Percentiles rank a stretch among this genome's conserved stretches.
Conservation (phyloP, 2,797 vertebrate species). For the Hippoglossus hippoglossus region DNA sequence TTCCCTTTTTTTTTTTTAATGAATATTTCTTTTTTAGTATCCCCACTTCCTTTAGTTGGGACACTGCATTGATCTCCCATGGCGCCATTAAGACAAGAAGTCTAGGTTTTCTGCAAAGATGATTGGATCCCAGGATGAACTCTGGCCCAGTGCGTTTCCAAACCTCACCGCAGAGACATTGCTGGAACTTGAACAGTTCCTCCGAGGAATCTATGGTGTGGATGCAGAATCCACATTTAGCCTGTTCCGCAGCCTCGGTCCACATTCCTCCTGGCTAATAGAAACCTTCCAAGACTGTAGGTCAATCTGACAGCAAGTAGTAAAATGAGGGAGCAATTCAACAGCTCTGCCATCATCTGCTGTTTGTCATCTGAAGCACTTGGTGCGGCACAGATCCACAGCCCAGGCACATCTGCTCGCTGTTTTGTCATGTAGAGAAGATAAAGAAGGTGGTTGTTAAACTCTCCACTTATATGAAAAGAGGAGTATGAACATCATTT, state of each 20-base stretch:
- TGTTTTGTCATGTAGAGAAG: constrained; percentile 5
- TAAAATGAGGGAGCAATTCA: constrained; percentile 20
- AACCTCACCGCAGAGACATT: constrained; percentile 60
- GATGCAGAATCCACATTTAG: constrained; percentile 73
- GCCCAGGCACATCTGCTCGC: constrained; percentile 9
- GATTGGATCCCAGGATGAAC: constrained; percentile 25
- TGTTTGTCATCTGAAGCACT: constrained; percentile 20
- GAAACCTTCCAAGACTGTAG: constrained; percentile 42
- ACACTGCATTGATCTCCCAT: neutral
- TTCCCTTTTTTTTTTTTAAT: neutral
- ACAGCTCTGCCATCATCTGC: constrained; percentile 31
- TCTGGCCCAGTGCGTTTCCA: constrained; percentile 37
- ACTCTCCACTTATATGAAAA: constrained; percentile 7
- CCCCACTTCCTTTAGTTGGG: neutral
- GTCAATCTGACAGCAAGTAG: constrained; percentile 42
- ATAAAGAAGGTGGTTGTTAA: constrained; percentile 17
- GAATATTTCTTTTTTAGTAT: neutral
- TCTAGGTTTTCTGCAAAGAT: constrained; percentile 17
- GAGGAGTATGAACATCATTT: neutral
- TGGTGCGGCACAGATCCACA: neutral
- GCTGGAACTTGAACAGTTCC: constrained; percentile 67
- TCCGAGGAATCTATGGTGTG: constrained; percentile 68
- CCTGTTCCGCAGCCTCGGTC: constrained; percentile 45
- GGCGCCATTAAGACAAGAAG: constrained; percentile 19
- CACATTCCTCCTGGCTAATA: constrained; percentile 70